Evolutionary conservation across 2,888 invertebrate genomes (phyloP), one percentile per base, ranked within the genome.

Genomic region (Dugesia japonica): DNA sequence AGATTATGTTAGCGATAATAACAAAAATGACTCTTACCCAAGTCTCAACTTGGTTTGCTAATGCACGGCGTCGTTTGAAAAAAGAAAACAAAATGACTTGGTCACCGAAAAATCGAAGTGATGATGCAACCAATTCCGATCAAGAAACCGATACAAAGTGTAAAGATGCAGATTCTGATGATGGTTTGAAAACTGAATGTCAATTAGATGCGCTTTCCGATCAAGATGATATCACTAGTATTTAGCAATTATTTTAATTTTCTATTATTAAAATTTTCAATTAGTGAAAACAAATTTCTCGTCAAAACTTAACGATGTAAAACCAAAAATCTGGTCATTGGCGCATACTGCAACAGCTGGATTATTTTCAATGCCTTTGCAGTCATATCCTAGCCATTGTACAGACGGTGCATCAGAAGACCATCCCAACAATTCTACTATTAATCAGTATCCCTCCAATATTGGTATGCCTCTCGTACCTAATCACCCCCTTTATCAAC

Each of bases 51-150:
- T 94, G 94, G 94, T 94, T 94, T 85, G 94, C 94, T 78, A 94
- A 94, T 86, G 94, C 94, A 38, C 87, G 94, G 79, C 87, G 94
- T 81, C 88, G 94, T 72, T 88, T 94, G 81, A 94, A 94, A 87
- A 94, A 94, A 84, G 94, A 94, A 86, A 94, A 94, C 87, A 94
- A 94, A 86, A 93, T 93, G 92, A 93, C 92, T 79, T 94, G 94
- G 94, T 92, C 92, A 83, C 92, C 92, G 78, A 90, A 92, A 85
- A 76, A 76, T 28, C 76, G 76, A 20, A 72, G 71, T 33, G 76
- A 76, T 28, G 76, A 76, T 72, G 72, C 56, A 4, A 56, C 56
- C 7, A 56, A 56, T 56, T 56, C 56, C 7, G 56, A 56, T 56
- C 56, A 56, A 56, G 56, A 56, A 56, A 23, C 56, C 56, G 56